Evolutionary conservation across 2,888 invertebrate species (phyloP).

Genomic region (Pteria penguin): DNA sequence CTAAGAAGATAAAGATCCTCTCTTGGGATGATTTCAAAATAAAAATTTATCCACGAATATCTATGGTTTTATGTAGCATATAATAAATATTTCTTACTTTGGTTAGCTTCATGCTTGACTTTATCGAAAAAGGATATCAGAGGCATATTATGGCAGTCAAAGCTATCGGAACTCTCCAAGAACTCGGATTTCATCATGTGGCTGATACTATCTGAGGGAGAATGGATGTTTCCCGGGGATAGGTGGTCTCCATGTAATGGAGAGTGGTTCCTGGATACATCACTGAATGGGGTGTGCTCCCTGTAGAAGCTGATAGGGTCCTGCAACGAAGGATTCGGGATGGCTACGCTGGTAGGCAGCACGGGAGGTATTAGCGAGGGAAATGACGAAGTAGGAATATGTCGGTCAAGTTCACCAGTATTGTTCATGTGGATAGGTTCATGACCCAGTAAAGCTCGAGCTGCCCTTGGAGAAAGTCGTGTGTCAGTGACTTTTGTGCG

Average conservation of each 20-base stretch:
- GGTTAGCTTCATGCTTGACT: background rate
- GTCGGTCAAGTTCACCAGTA: constrained; percentile 56
- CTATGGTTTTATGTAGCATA: too few species aligned
- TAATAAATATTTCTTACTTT: background rate
- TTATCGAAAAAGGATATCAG: constrained; percentile 71
- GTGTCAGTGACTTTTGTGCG: constrained; percentile 93
- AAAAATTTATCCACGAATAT: too few species aligned
- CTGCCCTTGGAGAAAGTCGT: constrained; percentile 77
- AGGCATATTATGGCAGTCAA: constrained; percentile 58
- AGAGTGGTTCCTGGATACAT: constrained; percentile 60
- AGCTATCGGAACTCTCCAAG: constrained; percentile 56
- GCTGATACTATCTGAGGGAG: constrained; percentile 61
- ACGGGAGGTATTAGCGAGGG: constrained; percentile 93
- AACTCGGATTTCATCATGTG: constrained; percentile 60
- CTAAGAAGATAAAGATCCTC: too few species aligned
- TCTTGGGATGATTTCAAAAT: too few species aligned
- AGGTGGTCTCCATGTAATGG: constrained; percentile 66
- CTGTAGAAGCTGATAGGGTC: constrained; percentile 81
- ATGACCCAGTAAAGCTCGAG: constrained; percentile 72
- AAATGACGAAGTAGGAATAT: constrained; percentile 76
- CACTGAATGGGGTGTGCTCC: constrained; percentile 50
- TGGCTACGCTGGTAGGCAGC: constrained; percentile 96
- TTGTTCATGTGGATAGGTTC: constrained; percentile 64
- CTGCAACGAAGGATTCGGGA: constrained; percentile 96
- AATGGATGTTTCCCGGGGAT: constrained; percentile 67